Percentiles rank a stretch among this genome's conserved stretches.
Evolutionary conservation across 2,888 invertebrate species (phyloP).

Genomic region (Zygogramma bicolorata): DNA sequence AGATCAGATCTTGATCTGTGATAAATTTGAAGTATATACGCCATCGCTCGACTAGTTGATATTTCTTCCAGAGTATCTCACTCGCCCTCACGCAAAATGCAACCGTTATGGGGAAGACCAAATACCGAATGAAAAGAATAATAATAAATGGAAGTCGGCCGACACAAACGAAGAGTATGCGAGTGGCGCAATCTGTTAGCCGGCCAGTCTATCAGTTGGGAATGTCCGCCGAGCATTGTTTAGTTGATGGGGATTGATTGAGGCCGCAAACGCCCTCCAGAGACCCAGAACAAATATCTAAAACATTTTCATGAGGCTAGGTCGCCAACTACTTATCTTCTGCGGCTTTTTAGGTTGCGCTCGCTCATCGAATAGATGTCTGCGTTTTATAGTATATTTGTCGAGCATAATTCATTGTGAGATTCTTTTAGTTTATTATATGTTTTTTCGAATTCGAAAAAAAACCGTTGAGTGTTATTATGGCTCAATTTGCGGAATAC

Average conservation of each 20-base stretch:
- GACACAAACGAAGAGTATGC: conserved; percentile 61
- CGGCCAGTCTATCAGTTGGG: conserved; percentile 65
- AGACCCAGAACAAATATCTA: conserved; percentile 61
- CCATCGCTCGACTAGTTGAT: too few species aligned
- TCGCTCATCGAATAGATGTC: background rate
- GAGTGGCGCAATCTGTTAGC: conserved; percentile 64
- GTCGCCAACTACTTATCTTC: conserved; percentile 45
- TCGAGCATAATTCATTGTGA: background rate
- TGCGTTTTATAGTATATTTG: conserved; percentile 4
- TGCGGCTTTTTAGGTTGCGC: conserved; percentile 23
- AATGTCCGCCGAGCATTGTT: conserved; percentile 64
- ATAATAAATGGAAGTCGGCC: conserved; percentile 61
- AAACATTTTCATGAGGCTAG: conserved; percentile 60
- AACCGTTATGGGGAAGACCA: too few species aligned
- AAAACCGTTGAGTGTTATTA: background rate
- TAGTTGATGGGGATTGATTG: conserved; percentile 63
- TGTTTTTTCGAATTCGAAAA: background rate
- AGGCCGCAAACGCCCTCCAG: conserved; percentile 52
- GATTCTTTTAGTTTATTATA: background rate
- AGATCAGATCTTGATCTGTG: too few species aligned
- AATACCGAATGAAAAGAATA: too few species aligned
- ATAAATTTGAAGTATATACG: too few species aligned
- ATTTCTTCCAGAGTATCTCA: too few species aligned
- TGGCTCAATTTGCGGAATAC: background rate
- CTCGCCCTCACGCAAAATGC: too few species aligned